Conservation (phyloP, 2,797 vertebrate species). For the Acipenser transmontanus region DNA sequence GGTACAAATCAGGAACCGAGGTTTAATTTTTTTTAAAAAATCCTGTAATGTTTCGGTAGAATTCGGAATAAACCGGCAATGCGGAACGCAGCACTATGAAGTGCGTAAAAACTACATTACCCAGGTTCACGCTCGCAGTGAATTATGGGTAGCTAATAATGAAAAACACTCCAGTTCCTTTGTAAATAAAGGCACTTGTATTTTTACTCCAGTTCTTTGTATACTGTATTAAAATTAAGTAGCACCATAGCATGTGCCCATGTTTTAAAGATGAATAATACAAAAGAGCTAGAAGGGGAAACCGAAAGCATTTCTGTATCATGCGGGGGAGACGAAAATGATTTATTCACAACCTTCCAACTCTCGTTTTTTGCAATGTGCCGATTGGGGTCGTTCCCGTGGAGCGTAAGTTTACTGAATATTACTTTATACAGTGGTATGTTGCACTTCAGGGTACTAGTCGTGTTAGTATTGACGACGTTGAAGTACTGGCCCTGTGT, state of each 20-base stretch:
- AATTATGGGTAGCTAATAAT: conserved; percentile 26
- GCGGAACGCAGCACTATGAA: too few species aligned
- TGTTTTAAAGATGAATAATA: conserved; percentile 26
- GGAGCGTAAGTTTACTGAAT: conserved; percentile 48
- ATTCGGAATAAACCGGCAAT: too few species aligned
- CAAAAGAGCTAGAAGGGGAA: not conserved
- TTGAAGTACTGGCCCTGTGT: not conserved
- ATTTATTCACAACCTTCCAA: conserved; percentile 38
- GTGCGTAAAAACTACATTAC: conserved; percentile 29
- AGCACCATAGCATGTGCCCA: not conserved
- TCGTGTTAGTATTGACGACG: not conserved
- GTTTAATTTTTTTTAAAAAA: too few species aligned
- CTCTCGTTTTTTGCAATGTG: conserved; percentile 51
- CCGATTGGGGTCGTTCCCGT: conserved; percentile 49
- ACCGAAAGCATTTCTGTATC: not conserved
- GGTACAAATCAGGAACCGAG: too few species aligned
- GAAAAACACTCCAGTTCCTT: not conserved
- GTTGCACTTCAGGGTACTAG: not conserved
- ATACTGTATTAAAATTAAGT: conserved; percentile 5
- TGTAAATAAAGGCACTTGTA: conserved; percentile 16
- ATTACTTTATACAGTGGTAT: not conserved
- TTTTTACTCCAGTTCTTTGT: conserved; percentile 22
- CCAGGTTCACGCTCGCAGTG: not conserved
- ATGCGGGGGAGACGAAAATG: not conserved
- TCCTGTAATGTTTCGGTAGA: too few species aligned